These are phyloP conservation scores for Notodonta ziczac DNA, from an alignment of 2,888 invertebrate species.

Conservation along the genomic window DNA sequence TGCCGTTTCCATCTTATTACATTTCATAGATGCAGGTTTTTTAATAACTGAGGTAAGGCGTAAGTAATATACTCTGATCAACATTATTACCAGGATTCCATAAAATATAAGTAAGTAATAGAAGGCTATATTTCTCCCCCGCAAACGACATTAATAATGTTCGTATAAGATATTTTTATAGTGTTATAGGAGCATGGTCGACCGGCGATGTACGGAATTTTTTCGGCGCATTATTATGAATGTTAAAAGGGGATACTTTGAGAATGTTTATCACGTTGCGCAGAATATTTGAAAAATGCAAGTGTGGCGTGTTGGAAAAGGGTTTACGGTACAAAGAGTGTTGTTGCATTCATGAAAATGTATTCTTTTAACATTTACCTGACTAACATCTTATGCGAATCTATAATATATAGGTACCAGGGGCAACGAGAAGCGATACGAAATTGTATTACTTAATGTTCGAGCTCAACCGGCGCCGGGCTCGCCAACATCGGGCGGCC, in stretches of 20 bases:
- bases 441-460: no score
- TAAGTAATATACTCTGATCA: neutral
- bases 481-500: no score
- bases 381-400: no score
- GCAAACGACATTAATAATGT: slow-evolving; percentile 17
- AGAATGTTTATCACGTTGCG: slow-evolving; percentile 39
- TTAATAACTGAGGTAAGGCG: neutral
- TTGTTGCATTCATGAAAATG: neutral
- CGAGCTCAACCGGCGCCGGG: no score
- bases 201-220: slow-evolving; percentile 10
- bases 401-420: no score
- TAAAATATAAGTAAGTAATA: slow-evolving; percentile 10
- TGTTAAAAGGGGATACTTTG: slow-evolving; percentile 46
- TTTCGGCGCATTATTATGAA: slow-evolving; percentile 50
- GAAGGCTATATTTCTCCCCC: slow-evolving; percentile 13
- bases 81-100: slow-evolving; percentile 16
- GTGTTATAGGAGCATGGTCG: slow-evolving; percentile 8
- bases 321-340: slow-evolving; percentile 22
- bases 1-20: no score
- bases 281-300: slow-evolving; percentile 27
- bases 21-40: neutral
- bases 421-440: no score
- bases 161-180: slow-evolving; percentile 9
- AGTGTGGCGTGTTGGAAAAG: slow-evolving; percentile 24
- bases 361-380: no score